Percentiles rank a stretch among this genome's conserved stretches.
phyloP scores from a whole-genome alignment of 2,113 vertebrate species.

The Clarias batrachus region DNA sequence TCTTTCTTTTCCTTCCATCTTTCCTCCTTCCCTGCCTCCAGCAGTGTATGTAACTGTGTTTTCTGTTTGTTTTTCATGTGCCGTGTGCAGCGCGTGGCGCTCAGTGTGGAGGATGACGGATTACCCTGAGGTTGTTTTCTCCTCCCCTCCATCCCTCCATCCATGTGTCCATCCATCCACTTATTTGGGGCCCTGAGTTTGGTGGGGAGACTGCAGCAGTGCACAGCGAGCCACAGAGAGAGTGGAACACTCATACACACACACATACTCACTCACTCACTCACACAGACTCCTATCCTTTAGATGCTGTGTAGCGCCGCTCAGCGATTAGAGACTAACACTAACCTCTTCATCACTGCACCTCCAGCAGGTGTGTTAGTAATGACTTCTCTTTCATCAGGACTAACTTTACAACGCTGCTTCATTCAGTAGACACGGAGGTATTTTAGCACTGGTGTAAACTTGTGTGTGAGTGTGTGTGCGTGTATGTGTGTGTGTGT shows the following conservation, averaged over 20 bases:
- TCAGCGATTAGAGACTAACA: constrained; percentile 35
- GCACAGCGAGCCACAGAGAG: constrained; percentile 52
- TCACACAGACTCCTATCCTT: constrained; percentile 19
- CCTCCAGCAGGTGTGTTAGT: constrained; percentile 48
- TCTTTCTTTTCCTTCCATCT: constrained; percentile 4
- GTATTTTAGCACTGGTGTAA: constrained; percentile 58
- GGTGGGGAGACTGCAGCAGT: constrained; percentile 62
- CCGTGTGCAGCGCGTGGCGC: constrained; percentile 88
- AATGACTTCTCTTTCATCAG: constrained; percentile 59
- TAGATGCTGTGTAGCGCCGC: constrained; percentile 18
- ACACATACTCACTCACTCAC: constrained; percentile 22
- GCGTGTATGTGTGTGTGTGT: constrained; percentile 42
- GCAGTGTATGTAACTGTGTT: constrained; percentile 24
- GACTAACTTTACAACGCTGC: constrained; percentile 65
- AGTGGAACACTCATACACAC: constrained; percentile 41
- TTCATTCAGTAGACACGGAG: constrained; percentile 48
- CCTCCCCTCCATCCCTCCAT: constrained; percentile 45
- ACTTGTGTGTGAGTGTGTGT: constrained; percentile 53
- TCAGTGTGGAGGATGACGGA: constrained; percentile 95
- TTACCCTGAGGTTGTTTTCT: constrained; percentile 82
- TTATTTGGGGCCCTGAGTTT: constrained; percentile 54
- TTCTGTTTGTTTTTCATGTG: constrained; percentile 68
- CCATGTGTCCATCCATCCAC: constrained; percentile 51
- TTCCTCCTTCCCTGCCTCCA: neutral
- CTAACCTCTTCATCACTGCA: constrained; percentile 47